Evolutionary conservation across 1,140 invertebrate genomes (phyloP).

Genomic region (Acromyrmex heyeri): DNA sequence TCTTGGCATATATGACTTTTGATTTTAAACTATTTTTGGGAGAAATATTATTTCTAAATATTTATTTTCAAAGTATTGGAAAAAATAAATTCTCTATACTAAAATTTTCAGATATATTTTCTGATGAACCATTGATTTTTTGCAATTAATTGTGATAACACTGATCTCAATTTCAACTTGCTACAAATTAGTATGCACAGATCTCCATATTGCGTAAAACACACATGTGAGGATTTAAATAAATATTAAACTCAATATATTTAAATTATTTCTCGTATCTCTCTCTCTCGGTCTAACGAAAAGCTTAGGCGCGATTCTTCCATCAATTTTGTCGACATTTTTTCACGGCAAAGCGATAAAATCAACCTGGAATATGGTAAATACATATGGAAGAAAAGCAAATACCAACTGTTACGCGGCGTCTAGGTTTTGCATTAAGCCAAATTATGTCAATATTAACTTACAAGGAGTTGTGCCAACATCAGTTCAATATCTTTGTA

Average conservation of each 20-base stretch:
- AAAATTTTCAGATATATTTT: conserved; percentile 18
- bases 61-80: not conserved
- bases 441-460: conserved; percentile 64
- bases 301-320: conserved; percentile 38
- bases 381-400: conserved; percentile 51
- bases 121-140: conserved; percentile 16
- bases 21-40: not conserved
- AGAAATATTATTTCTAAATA: not conserved
- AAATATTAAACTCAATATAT: conserved; percentile 56
- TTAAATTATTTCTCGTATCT: conserved; percentile 34
- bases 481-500: conserved; percentile 48
- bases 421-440: conserved; percentile 58
- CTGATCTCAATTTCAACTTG: conserved; percentile 27
- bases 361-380: conserved; percentile 37
- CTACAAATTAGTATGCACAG: conserved; percentile 8
- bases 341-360: conserved; percentile 51
- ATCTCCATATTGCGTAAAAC: conserved; percentile 31
- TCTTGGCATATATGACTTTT: not conserved
- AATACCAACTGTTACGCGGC: conserved; percentile 50
- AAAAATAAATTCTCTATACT: not conserved
- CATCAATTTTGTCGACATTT: conserved; percentile 49
- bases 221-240: conserved; percentile 32
- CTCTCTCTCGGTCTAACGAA: conserved; percentile 29
- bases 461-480: conserved; percentile 50
- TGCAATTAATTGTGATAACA: conserved; percentile 17